Percentiles rank a stretch among this genome's conserved stretches.
These are phyloP conservation scores for Choristoneura fumiferana DNA, from an alignment of 1,140 invertebrate species.

Conservation along the genomic window DNA sequence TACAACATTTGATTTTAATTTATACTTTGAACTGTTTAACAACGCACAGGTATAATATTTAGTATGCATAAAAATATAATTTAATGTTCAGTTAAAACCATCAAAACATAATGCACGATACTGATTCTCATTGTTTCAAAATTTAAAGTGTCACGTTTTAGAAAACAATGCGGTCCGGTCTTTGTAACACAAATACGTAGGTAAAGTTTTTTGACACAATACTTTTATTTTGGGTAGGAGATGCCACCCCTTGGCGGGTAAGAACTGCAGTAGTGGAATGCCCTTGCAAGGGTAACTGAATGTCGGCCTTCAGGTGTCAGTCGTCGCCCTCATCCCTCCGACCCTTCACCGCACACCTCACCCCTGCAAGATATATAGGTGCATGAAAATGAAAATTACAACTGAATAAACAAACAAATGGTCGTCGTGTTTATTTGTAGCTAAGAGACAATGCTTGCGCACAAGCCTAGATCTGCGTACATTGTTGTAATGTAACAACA, in stretches of 20 bases:
- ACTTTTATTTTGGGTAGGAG: constrained; percentile 43
- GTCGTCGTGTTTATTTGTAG: too few species aligned
- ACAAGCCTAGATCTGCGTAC: neutral
- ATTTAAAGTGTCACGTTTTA: neutral
- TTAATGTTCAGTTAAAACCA: too few species aligned
- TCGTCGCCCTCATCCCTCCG: constrained; percentile 55
- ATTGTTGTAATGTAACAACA: neutral
- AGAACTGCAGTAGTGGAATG: constrained; percentile 69
- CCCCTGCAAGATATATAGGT: constrained; percentile 33
- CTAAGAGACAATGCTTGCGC: too few species aligned
- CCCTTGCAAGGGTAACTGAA: constrained; percentile 72
- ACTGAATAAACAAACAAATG: constrained; percentile 55
- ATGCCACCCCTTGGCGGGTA: constrained; percentile 41
- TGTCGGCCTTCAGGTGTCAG: constrained; percentile 70
- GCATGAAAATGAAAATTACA: constrained; percentile 44
- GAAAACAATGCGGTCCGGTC: neutral
- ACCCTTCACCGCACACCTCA: constrained; percentile 32
- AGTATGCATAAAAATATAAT: too few species aligned
- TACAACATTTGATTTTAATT: too few species aligned
- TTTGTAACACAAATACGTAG: constrained; percentile 1
- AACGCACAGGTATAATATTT: too few species aligned
- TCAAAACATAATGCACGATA: too few species aligned
- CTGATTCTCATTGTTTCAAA: too few species aligned
- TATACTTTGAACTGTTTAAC: too few species aligned
- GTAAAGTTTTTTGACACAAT: constrained; percentile 12